Percentiles rank a stretch among this genome's conserved stretches.
These are phyloP conservation scores for Pituophis catenifer DNA, from an alignment of 2,113 vertebrate genomes.

Conservation along the genomic window DNA sequence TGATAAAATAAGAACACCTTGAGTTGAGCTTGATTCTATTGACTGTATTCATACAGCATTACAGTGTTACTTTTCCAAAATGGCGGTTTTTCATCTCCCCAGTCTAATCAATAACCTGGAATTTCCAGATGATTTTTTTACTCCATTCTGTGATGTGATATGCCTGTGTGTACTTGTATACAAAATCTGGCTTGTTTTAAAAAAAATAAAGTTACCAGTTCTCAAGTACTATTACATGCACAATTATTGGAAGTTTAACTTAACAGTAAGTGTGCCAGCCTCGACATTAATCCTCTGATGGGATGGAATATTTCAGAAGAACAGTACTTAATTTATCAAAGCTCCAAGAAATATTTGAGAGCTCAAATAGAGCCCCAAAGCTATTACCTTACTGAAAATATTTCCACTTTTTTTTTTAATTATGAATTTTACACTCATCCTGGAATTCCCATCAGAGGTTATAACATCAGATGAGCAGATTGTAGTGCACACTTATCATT, in stretches of 20 bases:
- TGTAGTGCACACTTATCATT: background rate
- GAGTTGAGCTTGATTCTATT: background rate
- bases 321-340: background rate
- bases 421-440: background rate
- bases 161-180: background rate
- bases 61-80: background rate
- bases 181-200: background rate
- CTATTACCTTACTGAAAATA: background rate
- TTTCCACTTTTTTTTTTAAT: background rate
- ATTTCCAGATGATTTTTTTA: background rate
- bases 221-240: background rate
- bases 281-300: background rate
- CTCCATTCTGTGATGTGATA: background rate
- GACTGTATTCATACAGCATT: background rate
- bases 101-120: background rate
- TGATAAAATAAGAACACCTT: background rate
- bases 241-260: background rate
- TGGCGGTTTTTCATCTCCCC: background rate
- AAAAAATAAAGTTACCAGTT: background rate
- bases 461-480: slow-evolving; percentile 2
- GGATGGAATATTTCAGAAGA: slow-evolving; percentile 3
- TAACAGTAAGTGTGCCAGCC: background rate
- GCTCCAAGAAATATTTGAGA: background rate
- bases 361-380: background rate
- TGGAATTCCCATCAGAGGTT: slow-evolving; percentile 28